Evolutionary conservation across 2,888 invertebrate genomes (phyloP), one percentile per base, ranked within the genome.

Genomic region (Metellina segmentata): DNA sequence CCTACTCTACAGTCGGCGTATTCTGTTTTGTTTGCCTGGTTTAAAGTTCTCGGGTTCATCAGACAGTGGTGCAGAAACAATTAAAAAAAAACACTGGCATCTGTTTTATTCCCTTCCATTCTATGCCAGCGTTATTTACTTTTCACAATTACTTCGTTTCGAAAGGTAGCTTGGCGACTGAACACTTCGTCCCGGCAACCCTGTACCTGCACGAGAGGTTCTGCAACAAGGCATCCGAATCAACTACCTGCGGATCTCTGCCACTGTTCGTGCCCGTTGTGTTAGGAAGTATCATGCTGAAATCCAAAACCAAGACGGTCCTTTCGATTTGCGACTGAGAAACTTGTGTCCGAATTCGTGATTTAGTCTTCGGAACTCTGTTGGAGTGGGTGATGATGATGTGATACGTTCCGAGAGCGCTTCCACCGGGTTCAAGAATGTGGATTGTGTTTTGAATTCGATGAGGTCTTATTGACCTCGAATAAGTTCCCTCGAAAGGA

Each of bases 391-490:
- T 8, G 61, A 61, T 61, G 16, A 61, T 61, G 61, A 16, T 61
- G 61, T 61, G 61, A 61, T 61, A 61, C 61, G 61, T 11, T 34
- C 34, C 34, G 9, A 16, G 61, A 61, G 7, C 61, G 9, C 4
- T 34, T 34, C 34, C 34, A 34, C 34, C 34, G 1, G n/a, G 13
- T 9, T 7, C 51, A 77, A 51, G 4, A 51, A 74, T 77, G 51
- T 77, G 77, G 51, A 49, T 49, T 81, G 71, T 87, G 49, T 71
- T 49, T 71, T 79, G 34, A 87, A 53, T 79, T 53, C 72, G 16
- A 79, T 87, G 89, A 70, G 89, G 89, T 89, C 89, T 52, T 20
- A 19, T 77, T 77, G 89, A 89, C 89, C 89, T 89, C 81, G 34
- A 82, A 61, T 49, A 77, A 52, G 49, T 61, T n/a, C 48, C 75